Conservation (phyloP, 2,888 invertebrate species). For the Stegana nigrithorax region DNA sequence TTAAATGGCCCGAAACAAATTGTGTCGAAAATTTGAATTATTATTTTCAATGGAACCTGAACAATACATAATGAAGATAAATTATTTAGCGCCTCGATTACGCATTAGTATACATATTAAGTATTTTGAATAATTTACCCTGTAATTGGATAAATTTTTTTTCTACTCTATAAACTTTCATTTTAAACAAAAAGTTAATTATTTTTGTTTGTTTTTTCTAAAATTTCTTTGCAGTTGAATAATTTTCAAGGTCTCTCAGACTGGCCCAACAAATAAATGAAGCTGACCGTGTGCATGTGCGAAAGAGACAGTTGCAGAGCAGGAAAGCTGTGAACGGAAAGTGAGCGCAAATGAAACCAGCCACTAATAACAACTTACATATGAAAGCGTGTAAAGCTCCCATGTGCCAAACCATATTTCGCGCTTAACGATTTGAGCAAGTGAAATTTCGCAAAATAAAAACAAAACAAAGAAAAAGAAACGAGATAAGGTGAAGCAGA, state of each 20-base stretch:
- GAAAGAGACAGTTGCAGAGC: neutral
- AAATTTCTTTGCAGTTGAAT: constrained; percentile 53
- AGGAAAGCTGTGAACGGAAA: neutral
- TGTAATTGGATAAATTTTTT: too few species aligned
- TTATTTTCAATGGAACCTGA: too few species aligned
- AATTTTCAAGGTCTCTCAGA: constrained; percentile 58
- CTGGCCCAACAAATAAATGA: constrained; percentile 5
- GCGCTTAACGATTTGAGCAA: neutral
- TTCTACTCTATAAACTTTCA: neutral
- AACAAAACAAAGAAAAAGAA: neutral
- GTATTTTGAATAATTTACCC: too few species aligned
- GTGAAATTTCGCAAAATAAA: too few species aligned
- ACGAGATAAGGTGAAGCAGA: constrained; percentile 9
- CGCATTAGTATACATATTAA: too few species aligned
- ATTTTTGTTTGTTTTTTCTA: neutral
- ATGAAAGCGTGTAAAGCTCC: constrained; percentile 5
- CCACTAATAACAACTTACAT: neutral
- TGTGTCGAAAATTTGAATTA: too few species aligned
- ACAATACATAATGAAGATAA: too few species aligned
- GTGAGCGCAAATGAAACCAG: neutral
- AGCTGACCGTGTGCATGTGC: neutral
- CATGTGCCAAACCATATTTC: constrained; percentile 6
- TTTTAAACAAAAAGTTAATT: neutral
- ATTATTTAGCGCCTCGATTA: too few species aligned
- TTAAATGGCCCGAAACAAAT: too few species aligned